Evolutionary conservation across 1,140 invertebrate species (phyloP).

Genomic region (Brachystomella parvula): DNA sequence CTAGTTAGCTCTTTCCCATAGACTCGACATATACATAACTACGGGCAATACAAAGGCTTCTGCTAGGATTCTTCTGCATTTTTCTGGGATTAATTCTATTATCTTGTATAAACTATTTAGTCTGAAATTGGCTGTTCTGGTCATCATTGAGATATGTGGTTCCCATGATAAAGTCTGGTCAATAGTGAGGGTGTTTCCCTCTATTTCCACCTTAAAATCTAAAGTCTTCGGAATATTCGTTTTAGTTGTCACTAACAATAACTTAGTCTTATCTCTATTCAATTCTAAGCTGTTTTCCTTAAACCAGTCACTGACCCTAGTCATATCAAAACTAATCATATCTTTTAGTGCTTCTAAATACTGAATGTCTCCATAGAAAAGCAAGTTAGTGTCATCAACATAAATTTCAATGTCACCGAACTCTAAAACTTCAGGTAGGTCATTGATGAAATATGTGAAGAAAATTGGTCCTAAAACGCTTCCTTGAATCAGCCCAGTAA

Average conservation of each 20-base stretch:
- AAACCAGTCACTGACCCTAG: not conserved
- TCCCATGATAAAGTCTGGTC: not conserved
- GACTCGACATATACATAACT: not conserved
- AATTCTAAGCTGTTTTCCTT: not conserved
- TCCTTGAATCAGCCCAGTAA: constrained; percentile 1
- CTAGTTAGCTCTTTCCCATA: not conserved
- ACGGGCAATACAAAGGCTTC: not conserved
- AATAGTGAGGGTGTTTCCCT: not conserved
- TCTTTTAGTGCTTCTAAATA: not conserved
- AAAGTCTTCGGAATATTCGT: not conserved
- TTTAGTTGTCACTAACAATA: not conserved
- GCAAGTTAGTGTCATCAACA: constrained; percentile 19
- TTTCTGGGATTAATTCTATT: not conserved
- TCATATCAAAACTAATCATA: not conserved
- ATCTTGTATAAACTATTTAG: not conserved
- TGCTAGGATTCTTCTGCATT: too few species aligned
- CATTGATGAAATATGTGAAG: constrained; percentile 16
- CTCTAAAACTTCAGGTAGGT: constrained; percentile 6
- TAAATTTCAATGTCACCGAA: not conserved
- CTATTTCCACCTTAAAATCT: not conserved
- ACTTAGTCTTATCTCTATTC: not conserved
- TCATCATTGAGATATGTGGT: not conserved
- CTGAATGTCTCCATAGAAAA: not conserved
- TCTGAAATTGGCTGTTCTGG: not conserved
- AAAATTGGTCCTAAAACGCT: constrained; percentile 8